Base-by-base conservation (phyloP, 2,888 invertebrate genomes). In the Clanis bilineata region DNA sequence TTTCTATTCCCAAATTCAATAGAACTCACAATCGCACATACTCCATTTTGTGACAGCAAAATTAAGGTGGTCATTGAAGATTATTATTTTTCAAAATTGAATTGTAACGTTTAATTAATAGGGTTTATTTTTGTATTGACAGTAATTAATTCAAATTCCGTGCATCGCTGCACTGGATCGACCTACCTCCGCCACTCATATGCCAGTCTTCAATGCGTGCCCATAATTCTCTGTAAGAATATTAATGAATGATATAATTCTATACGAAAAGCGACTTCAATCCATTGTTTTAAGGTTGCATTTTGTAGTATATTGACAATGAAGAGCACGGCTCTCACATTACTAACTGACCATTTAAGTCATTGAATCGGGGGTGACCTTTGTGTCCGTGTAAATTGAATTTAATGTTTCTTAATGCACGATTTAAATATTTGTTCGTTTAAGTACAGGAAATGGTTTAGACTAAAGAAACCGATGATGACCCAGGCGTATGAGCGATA, bases 211-310 rank as follows among this genome's bases (percentile, higher is more conserved):
- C 58, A 10, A 18, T 47, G 39, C 58, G 58, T 58, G 58, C 28
- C 39, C 51, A 58, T 58, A 58, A 47, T 51, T 51, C 51, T 58
- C 39, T 47, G 9, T 10, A 38, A 25, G 51, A 58, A 58, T 58
- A 51, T 41, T 51, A 58, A 58, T 58, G 21, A 58, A 28, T 28
- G 25, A 58, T 54, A 18, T 39, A 18, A 9, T 9, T 1, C 2
- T 18, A 51, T 18, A 18, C 18, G 15, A 32, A 51, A 51, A 6
- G 3, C 28, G 32, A 51, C 51, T 18, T 51, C 32, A 51, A 7
- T 18, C 10, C 32, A 18, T 32, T 51, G 28, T 18, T 18, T 32
- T 28, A 51, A 28, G 32, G 18, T 2, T 28, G 51, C 3, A 44
- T 51, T 28, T 51, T 51, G 28, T 28, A 28, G 1, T 9, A 2